Conservation (phyloP, 2,113 vertebrate species). For the Saccopteryx bilineata region DNA sequence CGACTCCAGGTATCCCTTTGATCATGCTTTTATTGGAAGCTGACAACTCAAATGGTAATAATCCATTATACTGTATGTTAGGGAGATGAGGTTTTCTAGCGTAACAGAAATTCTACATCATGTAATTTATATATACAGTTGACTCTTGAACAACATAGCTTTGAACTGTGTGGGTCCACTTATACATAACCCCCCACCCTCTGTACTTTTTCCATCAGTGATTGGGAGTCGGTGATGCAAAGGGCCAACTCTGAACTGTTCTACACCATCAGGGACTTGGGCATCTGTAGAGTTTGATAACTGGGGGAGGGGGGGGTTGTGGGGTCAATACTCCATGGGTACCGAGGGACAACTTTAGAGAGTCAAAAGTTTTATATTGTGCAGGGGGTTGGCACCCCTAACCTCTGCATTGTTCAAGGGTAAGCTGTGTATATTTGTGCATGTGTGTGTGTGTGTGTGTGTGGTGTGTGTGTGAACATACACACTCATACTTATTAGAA, state of each 20-base stretch:
- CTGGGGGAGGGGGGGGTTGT: background rate
- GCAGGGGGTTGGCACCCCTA: background rate
- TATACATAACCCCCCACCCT: background rate
- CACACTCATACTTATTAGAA: background rate
- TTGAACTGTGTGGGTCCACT: background rate
- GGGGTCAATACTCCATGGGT: background rate
- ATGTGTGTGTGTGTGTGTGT: background rate
- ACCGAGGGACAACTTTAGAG: background rate
- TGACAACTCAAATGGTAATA: slow-evolving; percentile 63
- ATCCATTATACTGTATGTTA: slow-evolving; percentile 1
- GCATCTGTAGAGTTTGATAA: background rate
- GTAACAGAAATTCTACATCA: slow-evolving; percentile 52
- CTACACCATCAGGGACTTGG: background rate
- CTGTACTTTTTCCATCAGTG: background rate
- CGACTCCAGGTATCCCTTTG: slow-evolving; percentile 68
- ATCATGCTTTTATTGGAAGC: slow-evolving; percentile 64
- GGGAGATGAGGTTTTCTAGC: slow-evolving; percentile 39
- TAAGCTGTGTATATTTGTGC: background rate
- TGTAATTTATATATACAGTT: slow-evolving; percentile 13
- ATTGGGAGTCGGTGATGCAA: background rate
- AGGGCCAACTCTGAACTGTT: background rate
- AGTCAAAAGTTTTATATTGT: background rate
- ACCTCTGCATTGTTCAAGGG: background rate
- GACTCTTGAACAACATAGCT: background rate
- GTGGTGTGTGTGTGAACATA: background rate